phyloP scores from a whole-genome alignment of 2,888 invertebrate genomes.

The Prostheceraeus crozeri region DNA sequence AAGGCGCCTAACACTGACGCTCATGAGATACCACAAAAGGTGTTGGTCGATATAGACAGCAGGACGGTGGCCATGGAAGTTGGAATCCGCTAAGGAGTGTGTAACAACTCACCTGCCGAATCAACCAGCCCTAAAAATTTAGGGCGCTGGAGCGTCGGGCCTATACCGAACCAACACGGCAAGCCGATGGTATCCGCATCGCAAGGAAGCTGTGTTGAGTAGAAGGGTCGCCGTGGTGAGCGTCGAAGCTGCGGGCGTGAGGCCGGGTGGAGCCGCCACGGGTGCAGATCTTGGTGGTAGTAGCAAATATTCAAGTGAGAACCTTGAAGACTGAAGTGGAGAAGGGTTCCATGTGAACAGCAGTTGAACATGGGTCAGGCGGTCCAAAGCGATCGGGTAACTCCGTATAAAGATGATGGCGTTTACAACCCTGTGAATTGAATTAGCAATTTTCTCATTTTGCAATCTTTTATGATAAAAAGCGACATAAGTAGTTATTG shows the following conservation, averaged over 20 bases:
- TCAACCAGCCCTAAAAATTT: constrained; percentile 65
- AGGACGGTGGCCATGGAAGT: constrained; percentile 71
- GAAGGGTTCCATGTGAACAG: constrained; percentile 63
- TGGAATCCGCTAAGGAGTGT: constrained; percentile 65
- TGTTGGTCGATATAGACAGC: constrained; percentile 65
- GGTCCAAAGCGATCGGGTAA: constrained; percentile 47
- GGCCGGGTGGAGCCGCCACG: constrained; percentile 59
- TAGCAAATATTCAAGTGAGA: constrained; percentile 67
- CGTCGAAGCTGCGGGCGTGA: constrained; percentile 63
- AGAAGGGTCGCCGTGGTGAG: constrained; percentile 61
- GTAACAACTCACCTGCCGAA: constrained; percentile 65
- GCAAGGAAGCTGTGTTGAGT: too few species aligned
- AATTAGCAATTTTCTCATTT: too few species aligned
- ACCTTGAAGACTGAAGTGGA: constrained; percentile 59
- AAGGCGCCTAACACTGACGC: constrained; percentile 64
- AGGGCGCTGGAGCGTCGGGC: constrained; percentile 63
- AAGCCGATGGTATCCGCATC: too few species aligned
- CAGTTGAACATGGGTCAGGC: constrained; percentile 49
- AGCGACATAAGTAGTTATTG: too few species aligned
- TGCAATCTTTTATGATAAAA: too few species aligned
- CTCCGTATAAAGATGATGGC: constrained; percentile 44
- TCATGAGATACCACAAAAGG: constrained; percentile 63
- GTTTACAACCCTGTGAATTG: too few species aligned
- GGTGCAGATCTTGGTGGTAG: constrained; percentile 65
- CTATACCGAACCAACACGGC: constrained; percentile 58